Evolutionary conservation across 2,113 vertebrate genomes (phyloP).

Genomic region (Antechinus stuartii): DNA sequence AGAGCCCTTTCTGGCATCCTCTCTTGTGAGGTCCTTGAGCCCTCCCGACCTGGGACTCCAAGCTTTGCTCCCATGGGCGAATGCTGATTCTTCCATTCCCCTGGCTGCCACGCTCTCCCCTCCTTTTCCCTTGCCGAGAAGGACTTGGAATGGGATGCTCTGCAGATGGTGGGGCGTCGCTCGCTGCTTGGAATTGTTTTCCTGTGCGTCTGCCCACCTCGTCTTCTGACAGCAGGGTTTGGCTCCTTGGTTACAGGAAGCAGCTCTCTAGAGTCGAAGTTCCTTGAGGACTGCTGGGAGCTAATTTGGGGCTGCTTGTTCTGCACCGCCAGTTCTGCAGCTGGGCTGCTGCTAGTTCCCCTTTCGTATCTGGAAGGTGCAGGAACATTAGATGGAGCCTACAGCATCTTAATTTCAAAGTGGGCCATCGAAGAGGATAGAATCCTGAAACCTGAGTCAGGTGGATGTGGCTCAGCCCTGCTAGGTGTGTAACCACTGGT

Average conservation of each 20-base stretch:
- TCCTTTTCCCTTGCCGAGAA: neutral
- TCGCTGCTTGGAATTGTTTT: neutral
- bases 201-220: neutral
- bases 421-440: neutral
- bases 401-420: neutral
- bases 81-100: neutral
- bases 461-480: neutral
- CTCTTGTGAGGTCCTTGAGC: neutral
- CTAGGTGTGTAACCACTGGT: neutral
- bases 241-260: neutral
- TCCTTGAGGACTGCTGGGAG: slow-evolving; percentile 59
- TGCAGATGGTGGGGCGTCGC: neutral
- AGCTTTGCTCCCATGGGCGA: neutral
- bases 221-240: neutral
- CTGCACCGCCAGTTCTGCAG: neutral
- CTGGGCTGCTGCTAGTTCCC: slow-evolving; percentile 23
- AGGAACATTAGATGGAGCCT: neutral
- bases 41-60: neutral
- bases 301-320: slow-evolving; percentile 41
- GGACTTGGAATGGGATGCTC: neutral
- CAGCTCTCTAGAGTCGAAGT: slow-evolving; percentile 64
- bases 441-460: neutral
- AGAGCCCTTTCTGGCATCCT: neutral
- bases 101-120: neutral
- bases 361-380: slow-evolving; percentile 14